Percentiles rank a stretch among this genome's conserved stretches.
Evolutionary conservation across 2,888 invertebrate species (phyloP).

Genomic region (Gortyna flavago): DNA sequence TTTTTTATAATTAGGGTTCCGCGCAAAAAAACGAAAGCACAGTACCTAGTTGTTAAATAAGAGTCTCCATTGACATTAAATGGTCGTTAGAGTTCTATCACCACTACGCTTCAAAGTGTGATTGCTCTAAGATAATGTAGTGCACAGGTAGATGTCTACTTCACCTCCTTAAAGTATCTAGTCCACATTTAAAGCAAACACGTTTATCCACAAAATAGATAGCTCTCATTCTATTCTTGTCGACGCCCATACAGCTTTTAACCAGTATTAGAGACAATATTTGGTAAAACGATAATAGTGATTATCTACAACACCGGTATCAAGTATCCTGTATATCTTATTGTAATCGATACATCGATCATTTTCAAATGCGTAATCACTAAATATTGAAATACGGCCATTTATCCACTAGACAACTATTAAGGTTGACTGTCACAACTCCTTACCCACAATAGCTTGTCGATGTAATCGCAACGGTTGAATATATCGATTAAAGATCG

Average conservation of each 20-base stretch:
- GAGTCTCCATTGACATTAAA: background rate
- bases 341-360: constrained; percentile 55
- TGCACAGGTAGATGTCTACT: background rate
- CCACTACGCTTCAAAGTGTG: background rate
- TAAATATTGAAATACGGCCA: constrained; percentile 49
- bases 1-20: no score
- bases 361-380: constrained; percentile 47
- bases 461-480: constrained; percentile 83
- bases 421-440: constrained; percentile 73
- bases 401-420: constrained; percentile 67
- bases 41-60: no score
- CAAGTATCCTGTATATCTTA: constrained; percentile 40
- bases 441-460: constrained; percentile 80
- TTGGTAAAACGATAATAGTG: constrained; percentile 35
- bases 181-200: constrained; percentile 16
- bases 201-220: constrained; percentile 22
- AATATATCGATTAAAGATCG: constrained; percentile 81
- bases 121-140: background rate
- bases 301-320: constrained; percentile 33
- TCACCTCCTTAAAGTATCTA: background rate
- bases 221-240: constrained; percentile 20
- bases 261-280: constrained; percentile 33
- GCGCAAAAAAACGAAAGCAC: no score
- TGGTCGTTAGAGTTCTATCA: background rate
- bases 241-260: constrained; percentile 37